Evolutionary conservation across 1,140 invertebrate species (phyloP).

Genomic region (Drosophila ohnishii): DNA sequence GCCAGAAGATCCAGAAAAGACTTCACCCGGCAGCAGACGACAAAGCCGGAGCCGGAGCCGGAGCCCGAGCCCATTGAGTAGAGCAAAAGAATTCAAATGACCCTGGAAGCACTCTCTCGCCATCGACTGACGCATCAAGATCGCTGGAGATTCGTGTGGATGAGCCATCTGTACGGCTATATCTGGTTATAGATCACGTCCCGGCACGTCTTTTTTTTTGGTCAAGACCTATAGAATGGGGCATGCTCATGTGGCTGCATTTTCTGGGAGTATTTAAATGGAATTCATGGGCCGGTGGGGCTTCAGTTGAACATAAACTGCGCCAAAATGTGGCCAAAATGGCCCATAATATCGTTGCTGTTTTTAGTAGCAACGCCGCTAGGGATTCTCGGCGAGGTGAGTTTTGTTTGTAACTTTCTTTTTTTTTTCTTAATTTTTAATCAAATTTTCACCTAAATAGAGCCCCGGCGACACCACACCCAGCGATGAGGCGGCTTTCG

Average conservation of each 20-base stretch:
- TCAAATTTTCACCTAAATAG: neutral
- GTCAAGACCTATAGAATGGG: neutral
- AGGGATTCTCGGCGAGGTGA: slow-evolving; percentile 32
- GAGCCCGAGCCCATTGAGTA: slow-evolving; percentile 28
- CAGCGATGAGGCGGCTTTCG: slow-evolving; percentile 1
- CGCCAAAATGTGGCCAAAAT: slow-evolving; percentile 58
- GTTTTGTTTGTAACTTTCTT: neutral
- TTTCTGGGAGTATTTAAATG: slow-evolving; percentile 61
- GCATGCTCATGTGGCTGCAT: slow-evolving; percentile 5
- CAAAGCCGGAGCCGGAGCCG: neutral
- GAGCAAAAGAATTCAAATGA: slow-evolving; percentile 27
- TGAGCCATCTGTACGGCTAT: slow-evolving; percentile 57
- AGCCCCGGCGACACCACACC: slow-evolving; percentile 23
- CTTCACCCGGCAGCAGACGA: neutral
- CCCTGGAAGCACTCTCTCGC: slow-evolving; percentile 31
- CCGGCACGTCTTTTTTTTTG: slow-evolving; percentile 37
- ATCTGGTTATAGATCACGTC: slow-evolving; percentile 68
- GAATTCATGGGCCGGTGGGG: slow-evolving; percentile 44
- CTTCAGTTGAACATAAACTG: slow-evolving; percentile 54
- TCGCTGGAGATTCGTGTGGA: slow-evolving; percentile 50
- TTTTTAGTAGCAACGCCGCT: slow-evolving; percentile 29
- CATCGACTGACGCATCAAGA: slow-evolving; percentile 59
- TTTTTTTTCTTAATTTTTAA: neutral
- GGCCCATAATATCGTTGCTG: slow-evolving; percentile 42
- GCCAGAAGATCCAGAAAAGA: neutral